These are phyloP conservation scores for Trimorus sp. DNA, from an alignment of 2,888 invertebrate genomes.

Conservation along the genomic window DNA sequence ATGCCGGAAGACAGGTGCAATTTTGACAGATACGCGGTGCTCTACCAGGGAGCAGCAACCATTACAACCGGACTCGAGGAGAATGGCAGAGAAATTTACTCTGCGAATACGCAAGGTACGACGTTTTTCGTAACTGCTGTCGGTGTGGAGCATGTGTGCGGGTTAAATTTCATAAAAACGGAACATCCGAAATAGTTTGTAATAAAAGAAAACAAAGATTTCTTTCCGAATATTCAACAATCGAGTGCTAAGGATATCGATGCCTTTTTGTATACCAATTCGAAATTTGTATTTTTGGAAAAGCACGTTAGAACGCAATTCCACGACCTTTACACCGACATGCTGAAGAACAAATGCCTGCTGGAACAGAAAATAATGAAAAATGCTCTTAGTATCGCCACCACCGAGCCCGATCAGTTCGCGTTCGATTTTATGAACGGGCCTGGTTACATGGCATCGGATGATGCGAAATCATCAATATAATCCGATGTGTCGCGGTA, in stretches of 20 bases:
- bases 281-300: conserved; percentile 71
- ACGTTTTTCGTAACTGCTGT: no score
- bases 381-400: conserved; percentile 67
- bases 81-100: background rate
- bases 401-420: conserved; percentile 68
- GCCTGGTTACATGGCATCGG: conserved; percentile 68
- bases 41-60: conserved; percentile 59
- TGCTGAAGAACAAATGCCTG: conserved; percentile 67
- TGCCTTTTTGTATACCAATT: conserved; percentile 65
- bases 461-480: conserved; percentile 69
- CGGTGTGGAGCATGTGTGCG: background rate
- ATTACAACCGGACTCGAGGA: background rate
- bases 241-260: conserved; percentile 45
- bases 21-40: conserved; percentile 47
- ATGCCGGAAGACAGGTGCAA: conserved; percentile 30
- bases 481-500: conserved; percentile 70
- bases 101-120: background rate
- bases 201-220: background rate
- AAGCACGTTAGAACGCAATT: conserved; percentile 65
- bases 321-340: conserved; percentile 61
- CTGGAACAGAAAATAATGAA: conserved; percentile 68
- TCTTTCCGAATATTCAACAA: background rate
- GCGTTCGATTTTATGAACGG: conserved; percentile 66
- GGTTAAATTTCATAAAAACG: background rate
- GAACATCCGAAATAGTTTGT: conserved; percentile 19